Percentiles rank a stretch among this genome's conserved stretches.
These are phyloP conservation scores for Syngnathus typhle DNA, from an alignment of 2,113 vertebrate genomes.

Conservation along the genomic window DNA sequence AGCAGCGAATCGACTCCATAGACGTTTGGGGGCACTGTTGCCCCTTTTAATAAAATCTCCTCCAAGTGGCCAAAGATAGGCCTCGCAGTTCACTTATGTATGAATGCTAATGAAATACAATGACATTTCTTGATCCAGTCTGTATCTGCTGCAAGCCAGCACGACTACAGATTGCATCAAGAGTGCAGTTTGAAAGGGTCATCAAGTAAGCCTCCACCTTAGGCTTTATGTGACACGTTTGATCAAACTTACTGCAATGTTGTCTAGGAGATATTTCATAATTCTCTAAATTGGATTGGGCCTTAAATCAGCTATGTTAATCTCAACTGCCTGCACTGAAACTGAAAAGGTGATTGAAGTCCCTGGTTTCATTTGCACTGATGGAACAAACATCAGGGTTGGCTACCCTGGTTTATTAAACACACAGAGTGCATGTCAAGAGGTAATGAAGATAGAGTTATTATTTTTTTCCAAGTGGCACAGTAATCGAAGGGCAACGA, in stretches of 20 bases:
- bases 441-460: constrained; percentile 39
- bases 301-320: constrained; percentile 15
- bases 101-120: constrained; percentile 69
- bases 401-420: constrained; percentile 56
- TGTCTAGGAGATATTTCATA: constrained; percentile 8
- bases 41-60: constrained; percentile 15
- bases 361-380: constrained; percentile 45
- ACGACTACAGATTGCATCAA: constrained; percentile 61
- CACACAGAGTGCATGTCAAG: constrained; percentile 34
- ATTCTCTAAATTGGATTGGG: constrained; percentile 24
- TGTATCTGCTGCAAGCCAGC: constrained; percentile 50
- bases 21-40: constrained; percentile 50
- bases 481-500: constrained; percentile 22
- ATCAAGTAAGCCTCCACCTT: constrained; percentile 28
- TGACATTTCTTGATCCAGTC: constrained; percentile 65
- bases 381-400: constrained; percentile 49
- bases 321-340: constrained; percentile 24
- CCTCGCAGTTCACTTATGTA: constrained; percentile 46
- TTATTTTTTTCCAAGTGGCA: constrained; percentile 3
- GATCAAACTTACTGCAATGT: constrained; percentile 9
- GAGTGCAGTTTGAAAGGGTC: constrained; percentile 47
- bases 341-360: constrained; percentile 38
- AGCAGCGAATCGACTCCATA: neutral
- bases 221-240: constrained; percentile 10
- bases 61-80: constrained; percentile 10